Evolutionary conservation across 2,888 invertebrate species (phyloP), one percentile per base, ranked within the genome.

Genomic region (Pilophorus perplexus): DNA sequence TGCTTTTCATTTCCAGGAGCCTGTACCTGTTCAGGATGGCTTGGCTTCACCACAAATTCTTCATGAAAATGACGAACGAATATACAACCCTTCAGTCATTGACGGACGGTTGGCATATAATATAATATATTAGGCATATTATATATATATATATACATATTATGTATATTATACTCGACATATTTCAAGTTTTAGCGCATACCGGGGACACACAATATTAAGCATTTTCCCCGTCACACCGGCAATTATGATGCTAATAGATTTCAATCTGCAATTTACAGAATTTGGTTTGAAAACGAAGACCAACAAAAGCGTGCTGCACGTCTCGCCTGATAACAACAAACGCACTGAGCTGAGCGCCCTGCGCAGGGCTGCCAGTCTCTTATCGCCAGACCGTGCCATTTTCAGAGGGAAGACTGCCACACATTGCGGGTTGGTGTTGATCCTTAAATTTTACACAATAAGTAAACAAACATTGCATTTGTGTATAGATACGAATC

Each of bases 41-140:
- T 8, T 88, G 88, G n/a, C 77, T 88, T 48, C 89, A 89, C 75
- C 88, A 89, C 75, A 85, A 88, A 75, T 83, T 89, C 76, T 89
- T 87, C 78, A 79, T 88, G 73, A 85, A 86, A 74, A 77, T 88
- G 55, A 83, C 87, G 74, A 85, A 86, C 42, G 88, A 88, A 75
- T 84, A 85, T 69, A 84, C 85, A 68, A 87, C 87, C 64, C 79
- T 86, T 38, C 83, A 82, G 75, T 81, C 81, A 71, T 78, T 86
- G 74, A 82, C 85, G 14, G 76, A 77, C 75, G 78, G 78, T 78
- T 72, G 55, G 67, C 33, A 5, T n/a, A n/a, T 3, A 20, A 48
- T 18, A 46, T 6, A 46, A 8, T 46, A 46, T 8, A 18, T 46
- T 16, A 46, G n/a, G n/a, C n/a, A n/a, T n/a, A n/a, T n/a, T n/a